Percentiles rank a stretch among this genome's conserved stretches.
phyloP scores from a whole-genome alignment of 2,797 vertebrate genomes.

The Lutra lutra region DNA sequence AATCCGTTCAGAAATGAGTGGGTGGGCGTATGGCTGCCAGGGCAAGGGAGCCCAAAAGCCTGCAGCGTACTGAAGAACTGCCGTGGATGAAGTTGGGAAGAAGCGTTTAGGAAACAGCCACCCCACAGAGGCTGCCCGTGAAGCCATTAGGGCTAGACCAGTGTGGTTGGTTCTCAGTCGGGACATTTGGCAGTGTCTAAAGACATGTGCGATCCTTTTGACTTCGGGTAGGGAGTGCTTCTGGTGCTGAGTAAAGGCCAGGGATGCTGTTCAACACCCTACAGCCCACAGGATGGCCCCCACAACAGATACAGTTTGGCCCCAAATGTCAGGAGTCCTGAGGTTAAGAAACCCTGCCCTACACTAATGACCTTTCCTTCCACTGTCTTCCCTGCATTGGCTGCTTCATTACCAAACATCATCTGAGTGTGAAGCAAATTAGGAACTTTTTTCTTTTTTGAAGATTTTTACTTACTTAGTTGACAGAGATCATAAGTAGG shows the following conservation, averaged over 20 bases:
- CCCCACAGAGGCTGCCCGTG: not conserved
- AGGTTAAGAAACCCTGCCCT: not conserved
- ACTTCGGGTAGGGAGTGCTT: not conserved
- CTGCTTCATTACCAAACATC: not conserved
- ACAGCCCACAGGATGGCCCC: not conserved
- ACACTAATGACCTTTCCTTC: not conserved
- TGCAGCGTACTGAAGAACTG: not conserved
- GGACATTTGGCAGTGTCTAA: not conserved
- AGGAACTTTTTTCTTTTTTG: not conserved
- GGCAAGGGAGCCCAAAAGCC: not conserved
- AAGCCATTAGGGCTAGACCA: not conserved
- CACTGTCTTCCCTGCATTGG: not conserved
- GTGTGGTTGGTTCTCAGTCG: not conserved
- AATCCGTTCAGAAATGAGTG: not conserved
- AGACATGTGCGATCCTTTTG: not conserved
- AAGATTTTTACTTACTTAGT: no score
- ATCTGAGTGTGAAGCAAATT: slow-evolving; percentile 17
- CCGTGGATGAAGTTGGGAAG: not conserved
- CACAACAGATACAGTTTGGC: not conserved
- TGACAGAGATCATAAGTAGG: no score
- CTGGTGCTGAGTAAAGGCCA: not conserved
- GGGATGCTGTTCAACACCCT: not conserved
- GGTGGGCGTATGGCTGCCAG: not conserved
- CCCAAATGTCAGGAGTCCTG: not conserved
- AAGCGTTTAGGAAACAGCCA: not conserved